Evolutionary conservation across 2,113 vertebrate species (phyloP).

Genomic region (Oreocharis arfaki): DNA sequence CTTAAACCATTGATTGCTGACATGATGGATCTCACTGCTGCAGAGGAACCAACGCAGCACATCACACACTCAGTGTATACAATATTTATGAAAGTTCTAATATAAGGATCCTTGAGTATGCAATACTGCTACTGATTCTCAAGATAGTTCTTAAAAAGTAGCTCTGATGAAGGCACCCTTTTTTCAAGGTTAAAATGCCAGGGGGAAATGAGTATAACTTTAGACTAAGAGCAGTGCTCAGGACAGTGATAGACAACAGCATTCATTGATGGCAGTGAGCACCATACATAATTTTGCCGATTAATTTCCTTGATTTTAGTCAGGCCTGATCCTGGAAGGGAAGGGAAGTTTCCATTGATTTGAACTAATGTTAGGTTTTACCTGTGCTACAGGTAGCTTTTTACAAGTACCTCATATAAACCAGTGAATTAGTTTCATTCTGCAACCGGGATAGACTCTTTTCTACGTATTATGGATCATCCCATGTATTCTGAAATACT

Average conservation of each 20-base stretch:
- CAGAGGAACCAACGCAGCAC: background rate
- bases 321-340: background rate
- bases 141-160: background rate
- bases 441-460: background rate
- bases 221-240: background rate
- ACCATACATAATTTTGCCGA: background rate
- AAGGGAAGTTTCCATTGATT: background rate
- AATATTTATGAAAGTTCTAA: slow-evolving; percentile 10
- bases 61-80: background rate
- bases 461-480: background rate
- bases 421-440: background rate
- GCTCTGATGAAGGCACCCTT: background rate
- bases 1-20: background rate
- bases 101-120: background rate
- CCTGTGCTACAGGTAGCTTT: background rate
- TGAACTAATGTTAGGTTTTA: background rate
- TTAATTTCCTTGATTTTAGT: background rate
- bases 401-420: background rate
- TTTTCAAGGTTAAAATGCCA: background rate
- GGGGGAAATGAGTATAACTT: background rate
- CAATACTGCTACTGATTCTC: background rate
- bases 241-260: background rate
- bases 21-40: background rate
- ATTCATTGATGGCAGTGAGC: background rate
- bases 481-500: background rate